Base-by-base conservation (phyloP, 2,888 invertebrate species). In the Automeris io region DNA sequence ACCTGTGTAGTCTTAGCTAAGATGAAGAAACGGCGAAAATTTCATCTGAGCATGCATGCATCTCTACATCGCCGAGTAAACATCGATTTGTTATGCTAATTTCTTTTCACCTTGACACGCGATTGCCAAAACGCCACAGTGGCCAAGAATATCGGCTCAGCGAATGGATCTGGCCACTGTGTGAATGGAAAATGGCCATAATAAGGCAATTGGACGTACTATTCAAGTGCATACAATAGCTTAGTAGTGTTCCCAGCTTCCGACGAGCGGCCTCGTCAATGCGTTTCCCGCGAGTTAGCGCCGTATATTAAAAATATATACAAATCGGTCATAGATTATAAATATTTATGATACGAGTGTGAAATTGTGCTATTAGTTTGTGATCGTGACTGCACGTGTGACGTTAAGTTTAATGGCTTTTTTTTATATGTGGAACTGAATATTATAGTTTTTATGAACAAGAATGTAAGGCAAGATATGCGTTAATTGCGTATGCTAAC, bases 181-280 rank as follows among this genome's bases (percentile, higher is more conserved):
- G 72, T 73, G 78, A 81, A 77, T 80, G 75, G 78, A 74, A 80
- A 80, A 78, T 74, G 75, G 65, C 71, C 74, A 80, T 81, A 76
- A 80, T 77, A 75, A 70, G 66, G 67, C 74, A 70, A 75, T 73
- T 70, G 69, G 73, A 73, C 73, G 67, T 65, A 82, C 78, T 79
- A 80, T 82, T 67, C 77, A 77, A 85, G 85, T 74, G 81, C 87
- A 70, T 88, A 89, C 74, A 89, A 89, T 80, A 76, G 87, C 62
- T 73, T 72, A 68, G 74, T 70, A 75, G 82, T 65, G 72, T 70
- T 74, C 78, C 61, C 82, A 81, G 83, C 77, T 76, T 81, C 79
- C 73, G 74, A 73, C 81, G 79, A 70, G 71, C 71, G 74, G 74
- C 71, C 69, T 70, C 59, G 65, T 61, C 56, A 57, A 56, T 52